A percentile compares a stretch with the other conserved stretches of the same genome.
Conservation (phyloP, 2,888 invertebrate genomes). For the Sphaerophoria taeniata region DNA sequence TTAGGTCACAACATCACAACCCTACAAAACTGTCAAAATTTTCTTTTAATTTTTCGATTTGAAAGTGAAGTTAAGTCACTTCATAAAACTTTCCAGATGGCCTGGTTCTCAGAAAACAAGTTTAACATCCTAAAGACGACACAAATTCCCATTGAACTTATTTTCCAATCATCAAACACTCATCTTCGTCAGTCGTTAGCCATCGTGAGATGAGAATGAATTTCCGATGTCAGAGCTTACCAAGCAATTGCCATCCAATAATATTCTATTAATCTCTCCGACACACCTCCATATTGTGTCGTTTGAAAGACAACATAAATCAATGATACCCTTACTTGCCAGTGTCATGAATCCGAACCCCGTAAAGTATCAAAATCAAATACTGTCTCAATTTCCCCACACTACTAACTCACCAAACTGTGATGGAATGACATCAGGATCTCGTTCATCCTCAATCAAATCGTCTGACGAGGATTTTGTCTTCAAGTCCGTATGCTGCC, state of each 20-base stretch:
- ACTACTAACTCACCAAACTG: conserved; percentile 85
- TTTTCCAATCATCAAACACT: neutral
- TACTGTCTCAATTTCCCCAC: neutral
- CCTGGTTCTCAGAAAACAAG: too few species aligned
- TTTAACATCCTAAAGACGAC: too few species aligned
- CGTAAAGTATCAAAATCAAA: neutral
- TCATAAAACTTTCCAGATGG: too few species aligned
- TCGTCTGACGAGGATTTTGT: conserved; percentile 82
- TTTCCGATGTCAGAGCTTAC: neutral
- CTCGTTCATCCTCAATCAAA: conserved; percentile 83
- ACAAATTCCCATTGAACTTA: neutral
- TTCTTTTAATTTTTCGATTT: too few species aligned
- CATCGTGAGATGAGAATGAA: neutral
- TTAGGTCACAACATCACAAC: too few species aligned
- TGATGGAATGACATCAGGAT: conserved; percentile 90
- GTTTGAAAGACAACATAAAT: conserved; percentile 26
- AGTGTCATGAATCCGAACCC: neutral
- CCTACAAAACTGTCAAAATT: too few species aligned
- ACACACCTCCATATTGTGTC: conserved; percentile 18
- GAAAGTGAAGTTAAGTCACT: too few species aligned
- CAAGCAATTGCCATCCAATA: conserved; percentile 11
- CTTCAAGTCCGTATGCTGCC: conserved; percentile 83
- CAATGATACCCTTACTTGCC: conserved; percentile 65
- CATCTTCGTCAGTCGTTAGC: neutral
- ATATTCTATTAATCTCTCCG: conserved; percentile 23